Evolutionary conservation across 2,113 vertebrate species (phyloP).

Genomic region (Perca flavescens): DNA sequence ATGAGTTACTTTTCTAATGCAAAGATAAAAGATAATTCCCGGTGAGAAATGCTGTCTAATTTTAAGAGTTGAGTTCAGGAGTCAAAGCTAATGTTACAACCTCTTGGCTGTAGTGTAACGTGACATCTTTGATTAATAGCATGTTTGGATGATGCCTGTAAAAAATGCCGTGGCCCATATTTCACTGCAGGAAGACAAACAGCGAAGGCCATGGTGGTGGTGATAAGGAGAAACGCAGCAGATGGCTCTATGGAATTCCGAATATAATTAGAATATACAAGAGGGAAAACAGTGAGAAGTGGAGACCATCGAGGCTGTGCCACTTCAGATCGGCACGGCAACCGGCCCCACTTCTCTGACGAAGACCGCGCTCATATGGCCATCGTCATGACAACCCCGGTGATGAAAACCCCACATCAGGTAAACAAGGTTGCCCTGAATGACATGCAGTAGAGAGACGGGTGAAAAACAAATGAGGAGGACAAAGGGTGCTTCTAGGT

Average conservation of each 20-base stretch:
- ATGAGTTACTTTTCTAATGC: slow-evolving; percentile 1
- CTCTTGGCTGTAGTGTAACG: slow-evolving; percentile 18
- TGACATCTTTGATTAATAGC: slow-evolving; percentile 36
- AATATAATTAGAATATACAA: slow-evolving; percentile 77
- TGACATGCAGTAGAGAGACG: slow-evolving; percentile 54
- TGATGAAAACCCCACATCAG: slow-evolving; percentile 74
- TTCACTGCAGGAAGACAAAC: slow-evolving; percentile 66
- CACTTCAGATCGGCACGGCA: slow-evolving; percentile 85
- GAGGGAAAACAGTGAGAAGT: slow-evolving; percentile 71
- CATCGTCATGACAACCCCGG: slow-evolving; percentile 82
- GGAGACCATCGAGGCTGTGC: slow-evolving; percentile 76
- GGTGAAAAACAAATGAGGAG: slow-evolving; percentile 59
- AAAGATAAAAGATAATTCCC: slow-evolving; percentile 2
- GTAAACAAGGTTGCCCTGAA: slow-evolving; percentile 84
- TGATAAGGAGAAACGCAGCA: slow-evolving; percentile 69
- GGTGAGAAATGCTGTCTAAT: background rate
- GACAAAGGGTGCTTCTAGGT: slow-evolving; percentile 75
- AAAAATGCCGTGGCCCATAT: slow-evolving; percentile 40
- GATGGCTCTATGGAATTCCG: slow-evolving; percentile 67
- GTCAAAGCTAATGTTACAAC: slow-evolving; percentile 3
- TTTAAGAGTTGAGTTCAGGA: background rate
- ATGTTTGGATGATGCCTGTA: slow-evolving; percentile 36
- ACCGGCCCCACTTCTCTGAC: slow-evolving; percentile 70
- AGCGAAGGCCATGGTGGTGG: slow-evolving; percentile 32
- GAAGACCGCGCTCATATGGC: slow-evolving; percentile 53